Evolutionary conservation across 2,888 invertebrate genomes (phyloP), one percentile per base, ranked within the genome.

Genomic region (Hololepta plana): DNA sequence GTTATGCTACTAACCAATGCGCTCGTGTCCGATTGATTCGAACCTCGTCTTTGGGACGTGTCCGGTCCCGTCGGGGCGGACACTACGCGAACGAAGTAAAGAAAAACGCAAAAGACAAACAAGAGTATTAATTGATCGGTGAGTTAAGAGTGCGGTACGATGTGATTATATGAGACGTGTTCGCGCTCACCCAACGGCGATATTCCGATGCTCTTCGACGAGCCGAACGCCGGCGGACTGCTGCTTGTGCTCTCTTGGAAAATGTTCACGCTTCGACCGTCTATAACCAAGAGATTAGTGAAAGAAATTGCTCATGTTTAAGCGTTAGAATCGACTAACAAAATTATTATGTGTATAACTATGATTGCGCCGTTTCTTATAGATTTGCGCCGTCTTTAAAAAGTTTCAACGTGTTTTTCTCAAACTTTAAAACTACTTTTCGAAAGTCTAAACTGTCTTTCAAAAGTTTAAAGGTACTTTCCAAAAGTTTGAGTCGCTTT

Each of bases 1-100:
- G 68, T 66, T 19, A 70, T 46, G 35, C 67, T 68, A 46, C 67
- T 66, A 13, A 67, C 61, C 36, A 67, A 47, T 27, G 64, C 67
- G 39, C 68, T 67, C 10, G 68, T 67, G 39, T 72, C 70, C 23
- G 69, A 69, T 38, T 53, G 53, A 9, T 62, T 63, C 7, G 65
- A 65, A 22, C 64, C 63, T 14, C 24, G 28, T 27, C 15, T 15
- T 19, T 23, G n/a, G n/a, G n/a, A n/a, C n/a, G n/a, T n/a, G n/a
- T n/a, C n/a, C n/a, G n/a, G n/a, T n/a, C n/a, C n/a, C n/a, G n/a
- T n/a, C n/a, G 15, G 13, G n/a, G 13, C 9, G 4, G 9, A 24
- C 12, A 24, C 12, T 24, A 8, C 20, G 12, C 20, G n/a, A n/a
- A n/a, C n/a, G 15, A 22, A 4, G 8, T 21, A 11, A 16, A 14